These are phyloP conservation scores for Brachypodius melanocephalos DNA, from an alignment of 2,113 vertebrate species.

Conservation along the genomic window DNA sequence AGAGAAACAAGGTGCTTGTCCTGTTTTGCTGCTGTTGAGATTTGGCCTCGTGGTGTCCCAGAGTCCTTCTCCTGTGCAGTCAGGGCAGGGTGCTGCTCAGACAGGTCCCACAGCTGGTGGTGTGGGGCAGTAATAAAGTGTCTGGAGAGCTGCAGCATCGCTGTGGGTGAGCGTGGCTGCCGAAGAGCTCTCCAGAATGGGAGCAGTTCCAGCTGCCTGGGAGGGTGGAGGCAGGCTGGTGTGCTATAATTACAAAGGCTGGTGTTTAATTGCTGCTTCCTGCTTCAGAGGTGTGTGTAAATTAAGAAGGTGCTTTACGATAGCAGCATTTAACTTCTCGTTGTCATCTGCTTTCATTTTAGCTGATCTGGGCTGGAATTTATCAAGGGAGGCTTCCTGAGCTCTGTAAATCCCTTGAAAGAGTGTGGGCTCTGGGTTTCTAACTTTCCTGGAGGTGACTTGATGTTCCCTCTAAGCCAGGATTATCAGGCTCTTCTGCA, in stretches of 20 bases:
- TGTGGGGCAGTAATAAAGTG: background rate
- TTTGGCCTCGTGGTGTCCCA: background rate
- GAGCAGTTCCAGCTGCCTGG: background rate
- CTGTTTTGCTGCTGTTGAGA: background rate
- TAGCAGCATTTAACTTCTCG: background rate
- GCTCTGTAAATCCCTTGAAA: background rate
- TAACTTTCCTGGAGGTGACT: background rate
- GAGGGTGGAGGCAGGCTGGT: background rate
- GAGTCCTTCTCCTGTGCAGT: background rate
- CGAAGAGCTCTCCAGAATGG: background rate
- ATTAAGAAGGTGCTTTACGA: background rate
- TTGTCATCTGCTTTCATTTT: background rate
- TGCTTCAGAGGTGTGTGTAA: background rate
- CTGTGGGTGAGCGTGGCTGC: background rate
- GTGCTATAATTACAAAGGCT: background rate
- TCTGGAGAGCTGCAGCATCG: background rate
- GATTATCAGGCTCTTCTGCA: background rate
- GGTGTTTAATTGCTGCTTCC: background rate
- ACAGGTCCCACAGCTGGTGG: background rate
- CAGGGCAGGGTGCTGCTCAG: background rate
- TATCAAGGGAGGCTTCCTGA: background rate
- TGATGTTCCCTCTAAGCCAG: background rate
- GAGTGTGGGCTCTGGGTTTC: background rate
- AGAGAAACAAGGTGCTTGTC: background rate
- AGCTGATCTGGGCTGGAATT: background rate